Evolutionary conservation across 2,888 invertebrate species (phyloP), one percentile per base, ranked within the genome.

Genomic region (Andricus curvator): DNA sequence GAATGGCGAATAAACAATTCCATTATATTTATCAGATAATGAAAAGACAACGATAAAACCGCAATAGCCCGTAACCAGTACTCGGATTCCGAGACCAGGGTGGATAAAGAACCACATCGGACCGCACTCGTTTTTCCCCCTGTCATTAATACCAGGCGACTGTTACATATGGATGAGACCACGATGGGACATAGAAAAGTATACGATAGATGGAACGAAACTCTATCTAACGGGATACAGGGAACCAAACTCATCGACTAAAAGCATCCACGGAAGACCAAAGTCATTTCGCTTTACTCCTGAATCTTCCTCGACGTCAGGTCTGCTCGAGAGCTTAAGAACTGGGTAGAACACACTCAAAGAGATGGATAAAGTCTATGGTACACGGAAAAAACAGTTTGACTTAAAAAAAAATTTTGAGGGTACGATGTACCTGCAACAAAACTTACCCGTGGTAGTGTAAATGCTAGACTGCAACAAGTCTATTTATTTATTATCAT

Each of bases 151-250:
- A 92, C 91, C 92, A 90, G 90, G 89, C 91, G 91, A 91, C 92
- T 92, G 91, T 92, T 92, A 92, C 92, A 92, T 92, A 92, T 92
- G 92, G 91, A 92, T 92, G 92, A 92, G 92, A 86, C 87, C 87
- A 86, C 87, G 85, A 85, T 84, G 85, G 84, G 82, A 83, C 85
- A 78, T 84, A 79, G 78, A 81, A 79, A 70, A 81, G 85, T 37
- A 37, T 37, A 37, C 37, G 37, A 37, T 37, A 37, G 37, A 86
- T 85, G 85, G 85, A 85, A 89, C 87, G 86, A 86, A 89, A 91
- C 88, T 90, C 87, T 89, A 89, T 37, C 37, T 9, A 37, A 81
- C 78, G 85, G 88, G 88, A 88, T 37, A 88, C 88, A 87, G 89
- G 89, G 89, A 91, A 90, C 89, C 88, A 86, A 90, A 89, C 91